Evolutionary conservation across 2,888 invertebrate genomes (phyloP), one percentile per base, ranked within the genome.

Genomic region (Cheilosia vulpina): DNA sequence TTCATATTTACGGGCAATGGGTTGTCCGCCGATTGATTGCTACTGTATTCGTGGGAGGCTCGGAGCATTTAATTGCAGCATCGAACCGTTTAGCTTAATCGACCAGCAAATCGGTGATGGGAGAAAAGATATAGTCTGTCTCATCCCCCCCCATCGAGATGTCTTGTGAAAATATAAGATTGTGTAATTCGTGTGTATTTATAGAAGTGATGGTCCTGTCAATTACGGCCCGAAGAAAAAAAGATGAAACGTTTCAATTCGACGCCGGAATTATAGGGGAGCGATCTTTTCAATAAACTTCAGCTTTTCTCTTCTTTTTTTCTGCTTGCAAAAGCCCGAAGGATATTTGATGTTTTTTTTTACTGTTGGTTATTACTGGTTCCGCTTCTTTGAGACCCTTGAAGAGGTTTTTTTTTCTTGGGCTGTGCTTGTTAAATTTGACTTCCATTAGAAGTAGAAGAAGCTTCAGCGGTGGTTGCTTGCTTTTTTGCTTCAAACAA

Each of bases 11-110:
- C 62, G 9, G 60, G 34, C 43, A 52, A 69, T 60, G 57, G 17
- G 34, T 27, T 27, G 11, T 31, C 47, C 5, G 13, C 4, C 17
- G 27, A 27, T 43, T 53, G 19, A 45, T 57, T 43, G 31, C 6
- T 65, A 17, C 24, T 9, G 9, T 1, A 9, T 6, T 31, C 11
- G 47, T 21, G 21, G n/a, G 19, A 15, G 19, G 34, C 11, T 19
- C 9, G 9, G 55, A 24, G 62, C 71, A 71, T 52, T 55, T 73
- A 80, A 80, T 80, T 66, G 73, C 66, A 60, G 79, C 66, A 66
- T 62, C 68, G 53, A 69, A 68, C 24, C 34, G 58, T 50, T n/a
- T 17, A 73, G 60, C 24, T 66, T 60, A 80, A 80, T 73, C 73
- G 73, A 73, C 73, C 73, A 66, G 66, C 66, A 73, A 60, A 73